Evolutionary conservation across 1,140 invertebrate genomes (phyloP), one percentile per base, ranked within the genome.

Genomic region (Macrosteles quadrilineatus): DNA sequence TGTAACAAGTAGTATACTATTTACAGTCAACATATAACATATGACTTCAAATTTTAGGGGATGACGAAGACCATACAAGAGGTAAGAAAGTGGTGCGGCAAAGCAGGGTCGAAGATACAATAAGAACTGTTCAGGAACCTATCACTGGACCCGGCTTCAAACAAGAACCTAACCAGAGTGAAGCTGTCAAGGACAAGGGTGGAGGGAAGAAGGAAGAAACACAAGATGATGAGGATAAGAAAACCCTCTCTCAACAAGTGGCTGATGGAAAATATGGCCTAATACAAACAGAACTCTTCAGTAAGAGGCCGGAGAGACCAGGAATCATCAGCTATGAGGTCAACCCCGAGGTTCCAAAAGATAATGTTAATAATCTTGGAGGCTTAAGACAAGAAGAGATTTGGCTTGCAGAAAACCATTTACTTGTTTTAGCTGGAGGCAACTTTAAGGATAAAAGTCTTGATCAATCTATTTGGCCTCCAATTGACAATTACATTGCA

Each of bases 191-290:
- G 32, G 57, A 72, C 64, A 71, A 72, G 36, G 71, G 68, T 21
- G 68, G 69, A 71, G 68, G 66, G 23, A 74, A 74, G 32, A 72
- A 62, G 36, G 67, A 70, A 27, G 67, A 74, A 40, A 87, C 87
- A 23, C 47, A 50, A 19, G 83, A 87, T 74, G 89, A 91, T 64
- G 91, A 93, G 62, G 87, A 89, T 12, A 91, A 88, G 75, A 94
- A 94, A 77, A 93, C 91, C 1, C 81, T 94, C 29, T 87, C 91
- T 0, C 91, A 94, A 79, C 92, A 94, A 81, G 91, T 94, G 62
- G 88, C 90, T 50, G 92, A 94, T 76, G 93, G 92, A 11, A 95
- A 94, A 81, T 96, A 96, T 78, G 93, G 91, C 1, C 81, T 95
- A 0, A 93, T 96, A 71, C 92, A 95, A 75, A 90, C 90, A 76